Evolutionary conservation across 2,797 vertebrate genomes (phyloP).

Genomic region (Anabas testudineus): DNA sequence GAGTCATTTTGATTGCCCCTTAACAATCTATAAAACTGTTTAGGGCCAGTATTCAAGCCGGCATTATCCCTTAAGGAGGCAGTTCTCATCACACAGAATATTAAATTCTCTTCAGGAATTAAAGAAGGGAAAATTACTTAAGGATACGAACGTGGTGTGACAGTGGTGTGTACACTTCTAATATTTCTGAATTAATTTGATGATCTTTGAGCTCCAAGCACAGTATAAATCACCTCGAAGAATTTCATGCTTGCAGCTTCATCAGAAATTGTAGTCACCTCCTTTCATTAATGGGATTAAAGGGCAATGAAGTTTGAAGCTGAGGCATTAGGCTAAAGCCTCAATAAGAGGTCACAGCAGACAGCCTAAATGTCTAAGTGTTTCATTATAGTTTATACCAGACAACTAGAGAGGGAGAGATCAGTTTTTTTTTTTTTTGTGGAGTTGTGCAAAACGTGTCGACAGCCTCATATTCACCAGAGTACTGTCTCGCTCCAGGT

Average conservation of each 20-base stretch:
- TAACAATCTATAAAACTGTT: conserved; percentile 75
- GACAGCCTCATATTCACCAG: conserved; percentile 22
- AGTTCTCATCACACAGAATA: conserved; percentile 76
- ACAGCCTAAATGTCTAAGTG: conserved; percentile 39
- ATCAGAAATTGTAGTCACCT: conserved; percentile 50
- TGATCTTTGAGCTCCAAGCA: conserved; percentile 41
- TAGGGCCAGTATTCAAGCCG: conserved; percentile 59
- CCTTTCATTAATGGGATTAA: conserved; percentile 64
- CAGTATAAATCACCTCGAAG: conserved; percentile 18
- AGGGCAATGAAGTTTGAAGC: conserved; percentile 49
- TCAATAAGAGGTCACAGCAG: conserved; percentile 47
- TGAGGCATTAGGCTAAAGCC: conserved; percentile 35
- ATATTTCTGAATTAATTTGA: conserved; percentile 67
- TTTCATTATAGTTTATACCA: conserved; percentile 29
- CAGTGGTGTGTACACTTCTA: conserved; percentile 58
- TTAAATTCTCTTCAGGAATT: conserved; percentile 78
- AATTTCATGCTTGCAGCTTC: conserved; percentile 25
- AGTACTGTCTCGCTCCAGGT: conserved; percentile 32
- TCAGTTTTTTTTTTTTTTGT: conserved; percentile 36
- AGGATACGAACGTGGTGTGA: conserved; percentile 58
- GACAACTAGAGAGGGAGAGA: conserved; percentile 25
- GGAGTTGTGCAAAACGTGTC: conserved; percentile 36
- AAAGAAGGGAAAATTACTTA: conserved; percentile 76
- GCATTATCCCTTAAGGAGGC: conserved; percentile 72
- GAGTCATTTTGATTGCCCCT: conserved; percentile 68